Base-by-base conservation (phyloP, 37 sponge, comb jelly and placozoan genomes). In the Haliclona indistincta region DNA sequence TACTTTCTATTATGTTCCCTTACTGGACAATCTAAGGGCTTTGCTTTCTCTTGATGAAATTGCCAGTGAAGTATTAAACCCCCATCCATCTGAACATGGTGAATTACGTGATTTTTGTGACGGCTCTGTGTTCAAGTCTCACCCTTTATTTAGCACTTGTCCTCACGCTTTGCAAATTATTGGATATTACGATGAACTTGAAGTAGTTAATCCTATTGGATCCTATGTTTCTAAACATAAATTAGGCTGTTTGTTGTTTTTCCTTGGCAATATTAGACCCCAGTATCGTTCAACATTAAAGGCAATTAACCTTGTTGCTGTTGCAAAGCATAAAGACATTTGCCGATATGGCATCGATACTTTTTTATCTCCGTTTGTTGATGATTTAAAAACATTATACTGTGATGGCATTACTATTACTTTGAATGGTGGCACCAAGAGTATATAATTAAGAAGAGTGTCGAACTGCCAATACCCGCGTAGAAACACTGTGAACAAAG, bases 151-250 rank as follows among this genome's bases (percentile, higher is more conserved):
- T 33, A 51, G 73, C 53, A 69, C 53, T 43, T 77, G 76, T 39
- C 54, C 26, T 22, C 29, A 25, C 52, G 85, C 78, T 4, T 64
- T 84, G 42, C 85, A 84, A 70, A 70, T 84, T 32, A 62, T 84
- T 68, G 85, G 72, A 23, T 84, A 76, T 39, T 84, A 71, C 26
- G 77, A 83, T 83, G 84, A 83, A 69, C 53, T 83, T 3, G 76
- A 83, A 55, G 76, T 83, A 33, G 54, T 25, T n/a, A 84, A 84
- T 51, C 85, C 85, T 2, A 47, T 83, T 13, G 71, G 84, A 22
- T 83, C 76, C 5, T 68, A 75, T 25, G 64, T 75, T 6, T 45
- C 56, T 25, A 76, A 69, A 25, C 77, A 77, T 34, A 84, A 84
- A 61, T 37, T 84, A 25, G 85, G 85, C 1, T 74, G 74, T 28